A percentile compares a stretch with the other conserved stretches of the same genome.
These are phyloP conservation scores for Squalus acanthias DNA, from an alignment of 2,797 vertebrate genomes.

Conservation along the genomic window DNA sequence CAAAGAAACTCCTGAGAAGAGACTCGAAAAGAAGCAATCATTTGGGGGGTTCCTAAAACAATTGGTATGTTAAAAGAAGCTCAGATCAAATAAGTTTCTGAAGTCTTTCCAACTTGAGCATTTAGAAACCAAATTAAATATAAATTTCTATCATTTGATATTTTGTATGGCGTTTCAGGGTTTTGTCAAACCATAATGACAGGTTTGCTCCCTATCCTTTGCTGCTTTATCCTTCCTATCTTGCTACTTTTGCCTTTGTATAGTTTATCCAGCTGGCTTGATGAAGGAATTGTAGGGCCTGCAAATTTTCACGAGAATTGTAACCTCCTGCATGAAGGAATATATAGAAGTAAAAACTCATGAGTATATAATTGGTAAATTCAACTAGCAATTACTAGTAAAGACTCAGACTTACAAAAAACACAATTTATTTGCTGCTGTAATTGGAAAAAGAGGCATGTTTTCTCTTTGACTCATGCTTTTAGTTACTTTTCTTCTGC, in stretches of 20 bases:
- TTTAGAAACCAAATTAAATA: background rate
- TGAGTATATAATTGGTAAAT: background rate
- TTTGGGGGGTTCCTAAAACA: constrained; percentile 83
- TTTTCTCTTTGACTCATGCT: background rate
- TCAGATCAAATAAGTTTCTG: background rate
- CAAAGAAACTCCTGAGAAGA: constrained; percentile 57
- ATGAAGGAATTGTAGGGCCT: background rate
- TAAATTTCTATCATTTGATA: background rate
- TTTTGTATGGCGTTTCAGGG: background rate
- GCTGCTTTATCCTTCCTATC: background rate
- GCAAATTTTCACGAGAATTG: background rate
- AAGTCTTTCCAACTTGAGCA: background rate
- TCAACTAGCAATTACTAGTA: background rate
- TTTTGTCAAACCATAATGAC: background rate
- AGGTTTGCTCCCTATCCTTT: background rate
- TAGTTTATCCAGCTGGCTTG: background rate
- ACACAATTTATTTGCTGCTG: background rate
- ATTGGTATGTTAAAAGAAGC: constrained; percentile 64
- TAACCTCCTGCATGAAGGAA: background rate
- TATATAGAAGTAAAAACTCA: background rate
- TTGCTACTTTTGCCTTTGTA: background rate
- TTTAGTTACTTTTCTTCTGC: background rate
- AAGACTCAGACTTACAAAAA: background rate
- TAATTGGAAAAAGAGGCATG: background rate
- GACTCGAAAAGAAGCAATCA: constrained; percentile 82